Evolutionary conservation across 2,113 vertebrate species (phyloP).

Genomic region (Anarhynchus alexandrinus): DNA sequence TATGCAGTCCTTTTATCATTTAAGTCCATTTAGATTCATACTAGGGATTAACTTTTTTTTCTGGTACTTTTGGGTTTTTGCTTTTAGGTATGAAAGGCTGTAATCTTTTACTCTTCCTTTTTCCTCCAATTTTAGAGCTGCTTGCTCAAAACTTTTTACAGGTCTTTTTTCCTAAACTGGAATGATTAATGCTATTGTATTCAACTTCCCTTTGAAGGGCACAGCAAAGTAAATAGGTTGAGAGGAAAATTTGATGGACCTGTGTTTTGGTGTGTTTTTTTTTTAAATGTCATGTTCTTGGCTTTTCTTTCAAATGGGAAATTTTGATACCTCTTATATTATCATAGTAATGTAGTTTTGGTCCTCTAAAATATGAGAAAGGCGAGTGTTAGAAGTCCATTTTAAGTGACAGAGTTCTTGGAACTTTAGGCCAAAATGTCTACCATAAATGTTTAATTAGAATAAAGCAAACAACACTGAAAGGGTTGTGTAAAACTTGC

Average conservation of each 20-base stretch:
- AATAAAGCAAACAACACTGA: not conserved
- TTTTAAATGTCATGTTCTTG: not conserved
- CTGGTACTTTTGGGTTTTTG: not conserved
- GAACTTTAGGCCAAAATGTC: not conserved
- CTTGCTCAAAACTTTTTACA: not conserved
- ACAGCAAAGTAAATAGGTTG: not conserved
- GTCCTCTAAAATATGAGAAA: not conserved
- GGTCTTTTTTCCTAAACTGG: not conserved
- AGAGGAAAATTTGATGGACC: not conserved
- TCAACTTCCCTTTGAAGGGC: not conserved
- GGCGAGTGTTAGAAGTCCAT: not conserved
- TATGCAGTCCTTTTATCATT: not conserved
- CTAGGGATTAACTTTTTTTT: not conserved
- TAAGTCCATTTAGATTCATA: not conserved
- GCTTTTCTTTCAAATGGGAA: not conserved
- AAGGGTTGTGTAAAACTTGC: not conserved
- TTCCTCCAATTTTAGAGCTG: not conserved
- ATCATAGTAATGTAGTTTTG: not conserved
- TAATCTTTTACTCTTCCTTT: not conserved
- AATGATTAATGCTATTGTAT: not conserved
- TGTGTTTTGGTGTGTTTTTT: not conserved
- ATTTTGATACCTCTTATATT: not conserved
- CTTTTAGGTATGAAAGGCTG: not conserved
- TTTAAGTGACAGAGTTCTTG: not conserved
- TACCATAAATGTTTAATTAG: not conserved